A percentile compares a stretch with the other conserved stretches of the same genome.
Evolutionary conservation across 2,113 vertebrate species (phyloP).

Genomic region (Psophia crepitans): DNA sequence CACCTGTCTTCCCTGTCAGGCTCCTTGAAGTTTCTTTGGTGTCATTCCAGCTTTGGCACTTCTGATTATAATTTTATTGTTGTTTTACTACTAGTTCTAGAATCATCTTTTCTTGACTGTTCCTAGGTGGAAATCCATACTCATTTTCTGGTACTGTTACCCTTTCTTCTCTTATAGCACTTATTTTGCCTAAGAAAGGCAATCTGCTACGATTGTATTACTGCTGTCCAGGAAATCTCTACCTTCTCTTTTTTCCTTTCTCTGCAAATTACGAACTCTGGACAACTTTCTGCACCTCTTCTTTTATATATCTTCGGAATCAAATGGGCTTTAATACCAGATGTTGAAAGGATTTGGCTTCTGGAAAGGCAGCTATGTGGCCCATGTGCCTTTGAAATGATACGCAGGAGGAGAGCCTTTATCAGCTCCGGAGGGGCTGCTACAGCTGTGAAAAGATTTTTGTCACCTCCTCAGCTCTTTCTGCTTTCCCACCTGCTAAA

Average conservation of each 20-base stretch:
- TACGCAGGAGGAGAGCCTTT: background rate
- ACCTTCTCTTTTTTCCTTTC: background rate
- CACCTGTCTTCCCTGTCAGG: background rate
- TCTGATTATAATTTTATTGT: background rate
- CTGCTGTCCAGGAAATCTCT: background rate
- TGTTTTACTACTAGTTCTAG: background rate
- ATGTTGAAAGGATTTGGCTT: background rate
- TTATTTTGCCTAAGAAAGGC: background rate
- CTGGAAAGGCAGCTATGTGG: fast-evolving
- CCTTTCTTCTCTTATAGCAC: background rate
- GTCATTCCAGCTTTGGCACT: background rate
- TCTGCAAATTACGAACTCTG: background rate
- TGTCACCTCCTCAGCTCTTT: background rate
- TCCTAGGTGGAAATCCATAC: background rate
- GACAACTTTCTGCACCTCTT: background rate
- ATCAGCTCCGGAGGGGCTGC: background rate
- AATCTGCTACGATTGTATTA: background rate
- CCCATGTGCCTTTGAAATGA: background rate
- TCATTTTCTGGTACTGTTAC: background rate
- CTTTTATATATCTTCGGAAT: background rate
- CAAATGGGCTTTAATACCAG: background rate
- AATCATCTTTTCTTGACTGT: background rate
- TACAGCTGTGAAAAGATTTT: background rate
- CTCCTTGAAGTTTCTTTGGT: background rate
- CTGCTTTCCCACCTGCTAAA: background rate